phyloP scores from a whole-genome alignment of 2,797 vertebrate genomes.

The Sandelia bainsii region DNA sequence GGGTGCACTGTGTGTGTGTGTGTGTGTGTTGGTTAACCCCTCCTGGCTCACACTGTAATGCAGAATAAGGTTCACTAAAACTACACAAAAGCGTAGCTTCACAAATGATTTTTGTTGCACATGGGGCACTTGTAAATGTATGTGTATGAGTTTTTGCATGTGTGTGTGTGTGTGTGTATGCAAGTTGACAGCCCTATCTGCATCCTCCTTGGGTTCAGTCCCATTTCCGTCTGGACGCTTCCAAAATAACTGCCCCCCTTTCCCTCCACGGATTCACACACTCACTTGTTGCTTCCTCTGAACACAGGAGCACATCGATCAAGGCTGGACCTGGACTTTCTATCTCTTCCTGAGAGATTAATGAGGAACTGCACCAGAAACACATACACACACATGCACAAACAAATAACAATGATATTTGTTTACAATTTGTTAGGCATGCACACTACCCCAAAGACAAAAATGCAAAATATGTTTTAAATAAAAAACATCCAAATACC shows the following conservation, averaged over 20 bases:
- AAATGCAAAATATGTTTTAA: not conserved
- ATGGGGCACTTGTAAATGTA: slow-evolving; percentile 15
- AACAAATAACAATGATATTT: slow-evolving; percentile 20
- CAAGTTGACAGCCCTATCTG: slow-evolving; percentile 86
- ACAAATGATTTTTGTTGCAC: slow-evolving; percentile 17
- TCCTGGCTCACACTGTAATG: not conserved
- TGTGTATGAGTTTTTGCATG: slow-evolving; percentile 6
- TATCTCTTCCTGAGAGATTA: slow-evolving; percentile 91
- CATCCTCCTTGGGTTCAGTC: slow-evolving; percentile 89
- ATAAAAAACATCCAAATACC: not conserved
- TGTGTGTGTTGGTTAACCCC: slow-evolving; percentile 2
- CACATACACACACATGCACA: slow-evolving; percentile 14
- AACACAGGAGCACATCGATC: slow-evolving; percentile 89
- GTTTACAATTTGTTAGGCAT: slow-evolving; percentile 9
- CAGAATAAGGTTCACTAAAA: not conserved
- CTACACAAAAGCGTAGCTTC: too few relatives aligned
- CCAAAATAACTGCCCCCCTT: slow-evolving; percentile 89
- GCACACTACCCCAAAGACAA: not conserved
- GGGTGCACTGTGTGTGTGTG: not conserved
- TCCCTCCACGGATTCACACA: slow-evolving; percentile 63
- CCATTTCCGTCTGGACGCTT: slow-evolving; percentile 89
- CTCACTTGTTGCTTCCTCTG: slow-evolving; percentile 87
- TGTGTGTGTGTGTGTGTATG: slow-evolving; percentile 21
- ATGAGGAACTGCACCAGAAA: slow-evolving; percentile 53
- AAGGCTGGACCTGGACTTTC: slow-evolving; percentile 88